phyloP scores from a whole-genome alignment of 2,888 invertebrate genomes.

The Spicauda simplicius region DNA sequence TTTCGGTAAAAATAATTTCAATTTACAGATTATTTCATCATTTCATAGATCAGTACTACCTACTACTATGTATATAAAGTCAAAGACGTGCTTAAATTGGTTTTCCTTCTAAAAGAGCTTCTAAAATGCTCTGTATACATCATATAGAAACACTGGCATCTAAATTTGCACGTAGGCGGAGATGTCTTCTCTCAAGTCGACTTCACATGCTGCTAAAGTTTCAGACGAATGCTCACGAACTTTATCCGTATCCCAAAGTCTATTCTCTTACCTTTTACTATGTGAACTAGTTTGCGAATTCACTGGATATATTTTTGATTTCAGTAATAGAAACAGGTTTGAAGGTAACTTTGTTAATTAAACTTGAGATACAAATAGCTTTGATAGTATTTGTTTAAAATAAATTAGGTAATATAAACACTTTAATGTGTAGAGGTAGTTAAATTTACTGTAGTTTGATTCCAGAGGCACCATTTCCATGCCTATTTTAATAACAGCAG shows the following conservation, averaged over 20 bases:
- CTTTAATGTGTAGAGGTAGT: too few species aligned
- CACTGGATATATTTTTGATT: slow-evolving; percentile 24
- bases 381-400: background rate
- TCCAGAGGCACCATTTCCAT: too few species aligned
- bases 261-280: slow-evolving; percentile 51
- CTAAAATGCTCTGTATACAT: background rate
- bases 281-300: slow-evolving; percentile 56
- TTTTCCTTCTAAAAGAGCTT: too few species aligned
- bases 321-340: background rate
- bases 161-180: slow-evolving; percentile 31
- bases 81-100: too few species aligned
- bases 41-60: too few species aligned
- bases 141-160: background rate
- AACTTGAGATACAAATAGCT: slow-evolving; percentile 17
- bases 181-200: slow-evolving; percentile 50
- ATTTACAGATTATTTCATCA: too few species aligned
- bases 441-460: too few species aligned
- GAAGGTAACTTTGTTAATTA: background rate
- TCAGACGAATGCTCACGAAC: slow-evolving; percentile 73
- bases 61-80: too few species aligned
- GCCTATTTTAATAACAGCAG: too few species aligned
- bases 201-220: slow-evolving; percentile 69
- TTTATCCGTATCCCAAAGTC: slow-evolving; percentile 61
- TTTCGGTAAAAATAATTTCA: too few species aligned
- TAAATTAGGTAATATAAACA: background rate